phyloP scores from a whole-genome alignment of 2,113 vertebrate species.

The Syngnathoides biaculeatus region DNA sequence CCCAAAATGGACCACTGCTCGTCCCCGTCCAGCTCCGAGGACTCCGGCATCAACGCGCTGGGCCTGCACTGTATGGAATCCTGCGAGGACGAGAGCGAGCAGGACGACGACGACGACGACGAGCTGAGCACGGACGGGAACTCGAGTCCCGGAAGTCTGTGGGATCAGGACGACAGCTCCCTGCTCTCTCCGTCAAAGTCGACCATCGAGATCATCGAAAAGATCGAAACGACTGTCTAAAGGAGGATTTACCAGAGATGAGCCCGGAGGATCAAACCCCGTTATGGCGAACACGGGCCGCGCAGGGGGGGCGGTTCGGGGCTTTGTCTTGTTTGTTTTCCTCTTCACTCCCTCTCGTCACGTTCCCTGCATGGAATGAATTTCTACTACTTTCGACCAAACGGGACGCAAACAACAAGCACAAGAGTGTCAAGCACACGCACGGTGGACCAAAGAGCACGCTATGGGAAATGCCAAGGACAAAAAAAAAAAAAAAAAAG shows the following conservation, averaged over 20 bases:
- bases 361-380: conserved; percentile 51
- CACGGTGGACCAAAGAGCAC: conserved; percentile 34
- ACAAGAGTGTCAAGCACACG: conserved; percentile 50
- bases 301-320: no score
- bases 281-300: not conserved
- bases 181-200: conserved; percentile 91
- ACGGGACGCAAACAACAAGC: conserved; percentile 32
- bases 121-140: conserved; percentile 79
- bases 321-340: conserved; percentile 29
- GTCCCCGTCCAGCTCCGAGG: conserved; percentile 93
- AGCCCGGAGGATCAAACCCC: conserved; percentile 24
- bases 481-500: no score
- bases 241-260: conserved; percentile 25
- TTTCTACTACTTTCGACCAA: conserved; percentile 34
- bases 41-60: conserved; percentile 93
- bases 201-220: conserved; percentile 94
- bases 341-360: conserved; percentile 33
- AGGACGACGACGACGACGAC: conserved; percentile 70
- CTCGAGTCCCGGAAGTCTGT: conserved; percentile 89
- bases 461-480: conserved; percentile 7
- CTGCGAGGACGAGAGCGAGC: conserved; percentile 88
- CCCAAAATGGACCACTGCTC: conserved; percentile 92
- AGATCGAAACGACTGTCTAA: conserved; percentile 97
- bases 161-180: conserved; percentile 89
- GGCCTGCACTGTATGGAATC: conserved; percentile 90